These are phyloP conservation scores for Micronycteris hirsuta DNA, from an alignment of 2,113 vertebrate species.

Conservation along the genomic window DNA sequence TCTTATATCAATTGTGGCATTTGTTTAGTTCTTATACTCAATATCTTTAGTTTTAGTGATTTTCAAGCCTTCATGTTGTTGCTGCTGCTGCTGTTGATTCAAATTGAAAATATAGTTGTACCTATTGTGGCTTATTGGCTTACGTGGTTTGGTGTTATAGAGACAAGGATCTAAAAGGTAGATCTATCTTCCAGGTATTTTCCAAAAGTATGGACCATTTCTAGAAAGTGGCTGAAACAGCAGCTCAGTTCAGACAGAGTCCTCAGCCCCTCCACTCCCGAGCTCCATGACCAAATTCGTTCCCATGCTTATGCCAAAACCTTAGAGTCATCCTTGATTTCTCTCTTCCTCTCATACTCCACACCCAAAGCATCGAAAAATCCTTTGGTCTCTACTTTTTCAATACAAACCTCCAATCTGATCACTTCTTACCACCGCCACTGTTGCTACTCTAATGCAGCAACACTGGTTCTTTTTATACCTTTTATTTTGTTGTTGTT, in stretches of 20 bases:
- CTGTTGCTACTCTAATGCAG: neutral
- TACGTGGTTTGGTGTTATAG: neutral
- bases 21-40: neutral
- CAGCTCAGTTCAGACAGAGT: neutral
- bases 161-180: neutral
- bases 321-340: neutral
- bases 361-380: neutral
- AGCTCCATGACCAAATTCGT: neutral
- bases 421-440: neutral
- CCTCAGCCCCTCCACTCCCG: neutral
- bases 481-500: neutral
- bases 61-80: neutral
- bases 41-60: neutral
- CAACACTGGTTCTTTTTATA: neutral
- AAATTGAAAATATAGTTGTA: neutral
- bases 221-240: neutral
- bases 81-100: neutral
- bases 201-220: neutral
- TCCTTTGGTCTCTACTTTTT: neutral
- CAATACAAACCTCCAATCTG: neutral
- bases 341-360: neutral
- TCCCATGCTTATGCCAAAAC: neutral
- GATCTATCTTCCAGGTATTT: neutral
- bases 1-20: neutral
- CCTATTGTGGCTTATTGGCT: neutral